Evolutionary conservation across 2,888 invertebrate species (phyloP).

Genomic region (Megastigmus dorsalis): DNA sequence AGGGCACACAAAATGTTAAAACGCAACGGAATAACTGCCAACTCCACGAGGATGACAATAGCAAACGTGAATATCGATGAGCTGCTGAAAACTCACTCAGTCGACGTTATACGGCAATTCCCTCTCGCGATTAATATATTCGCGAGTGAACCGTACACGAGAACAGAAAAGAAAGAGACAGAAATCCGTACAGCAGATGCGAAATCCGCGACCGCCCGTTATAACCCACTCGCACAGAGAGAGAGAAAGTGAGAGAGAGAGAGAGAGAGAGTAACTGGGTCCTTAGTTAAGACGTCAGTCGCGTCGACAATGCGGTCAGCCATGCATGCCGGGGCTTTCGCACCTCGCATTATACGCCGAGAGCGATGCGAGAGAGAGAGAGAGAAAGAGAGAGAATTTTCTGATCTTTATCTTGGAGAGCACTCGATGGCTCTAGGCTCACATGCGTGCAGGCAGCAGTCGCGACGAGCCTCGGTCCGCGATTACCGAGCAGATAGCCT

Average conservation of each 20-base stretch:
- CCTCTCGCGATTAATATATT: background rate
- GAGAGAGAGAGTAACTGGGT: background rate
- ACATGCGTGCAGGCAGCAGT: too few relatives aligned
- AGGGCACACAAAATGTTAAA: background rate
- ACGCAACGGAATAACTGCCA: background rate
- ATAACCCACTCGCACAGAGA: background rate
- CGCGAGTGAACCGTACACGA: background rate
- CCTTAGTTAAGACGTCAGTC: slow-evolving; percentile 72
- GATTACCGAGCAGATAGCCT: slow-evolving; percentile 70
- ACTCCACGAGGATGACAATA: background rate
- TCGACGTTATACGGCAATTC: background rate
- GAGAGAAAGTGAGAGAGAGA: background rate
- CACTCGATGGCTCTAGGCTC: too few relatives aligned
- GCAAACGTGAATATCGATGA: background rate
- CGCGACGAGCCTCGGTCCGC: slow-evolving; percentile 60
- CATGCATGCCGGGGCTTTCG: slow-evolving; percentile 71
- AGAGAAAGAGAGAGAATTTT: too few relatives aligned
- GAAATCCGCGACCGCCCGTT: background rate
- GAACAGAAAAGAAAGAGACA: background rate
- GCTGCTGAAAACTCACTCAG: background rate
- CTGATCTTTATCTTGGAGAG: slow-evolving; percentile 73
- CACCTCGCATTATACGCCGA: slow-evolving; percentile 66
- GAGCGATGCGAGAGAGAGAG: too few relatives aligned
- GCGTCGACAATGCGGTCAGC: slow-evolving; percentile 70
- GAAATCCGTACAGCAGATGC: slow-evolving; percentile 23